Evolutionary conservation across 2,113 vertebrate genomes (phyloP).

Genomic region (Megalops atlanticus): DNA sequence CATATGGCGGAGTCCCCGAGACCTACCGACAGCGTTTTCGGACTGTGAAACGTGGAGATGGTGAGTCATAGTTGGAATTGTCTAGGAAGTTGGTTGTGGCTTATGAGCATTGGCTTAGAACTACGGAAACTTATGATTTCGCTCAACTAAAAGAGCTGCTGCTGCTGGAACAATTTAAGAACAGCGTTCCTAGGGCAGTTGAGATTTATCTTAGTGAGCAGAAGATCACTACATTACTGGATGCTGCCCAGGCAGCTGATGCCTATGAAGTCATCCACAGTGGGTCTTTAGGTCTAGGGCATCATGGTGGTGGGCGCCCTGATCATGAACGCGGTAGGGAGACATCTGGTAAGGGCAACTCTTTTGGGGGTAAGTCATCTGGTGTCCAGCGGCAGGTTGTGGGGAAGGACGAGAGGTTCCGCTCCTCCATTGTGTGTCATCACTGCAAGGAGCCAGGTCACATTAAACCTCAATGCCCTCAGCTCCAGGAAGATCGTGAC

Average conservation of each 20-base stretch:
- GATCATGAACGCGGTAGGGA: not conserved
- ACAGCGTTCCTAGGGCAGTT: not conserved
- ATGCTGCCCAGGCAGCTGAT: not conserved
- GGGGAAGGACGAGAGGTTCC: not conserved
- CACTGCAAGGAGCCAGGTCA: not conserved
- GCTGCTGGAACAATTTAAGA: too few species aligned
- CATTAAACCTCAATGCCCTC: not conserved
- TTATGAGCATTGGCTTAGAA: not conserved
- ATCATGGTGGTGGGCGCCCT: not conserved
- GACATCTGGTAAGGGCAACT: not conserved
- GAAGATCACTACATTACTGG: not conserved
- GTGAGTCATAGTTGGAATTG: too few species aligned
- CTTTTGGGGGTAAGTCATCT: not conserved
- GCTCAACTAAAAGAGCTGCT: too few species aligned
- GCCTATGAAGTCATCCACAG: not conserved
- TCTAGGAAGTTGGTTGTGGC: too few species aligned
- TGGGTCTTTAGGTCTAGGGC: not conserved
- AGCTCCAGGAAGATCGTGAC: not conserved
- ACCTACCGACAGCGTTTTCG: too few species aligned
- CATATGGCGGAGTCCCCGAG: too few species aligned
- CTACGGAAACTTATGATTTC: not conserved
- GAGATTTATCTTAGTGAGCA: not conserved
- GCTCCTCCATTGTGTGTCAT: not conserved
- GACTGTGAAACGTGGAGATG: too few species aligned
- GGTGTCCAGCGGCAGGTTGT: not conserved